A percentile compares a stretch with the other conserved stretches of the same genome.
Conservation (phyloP, 1,140 invertebrate species). For the Neuroterus valhalla region DNA sequence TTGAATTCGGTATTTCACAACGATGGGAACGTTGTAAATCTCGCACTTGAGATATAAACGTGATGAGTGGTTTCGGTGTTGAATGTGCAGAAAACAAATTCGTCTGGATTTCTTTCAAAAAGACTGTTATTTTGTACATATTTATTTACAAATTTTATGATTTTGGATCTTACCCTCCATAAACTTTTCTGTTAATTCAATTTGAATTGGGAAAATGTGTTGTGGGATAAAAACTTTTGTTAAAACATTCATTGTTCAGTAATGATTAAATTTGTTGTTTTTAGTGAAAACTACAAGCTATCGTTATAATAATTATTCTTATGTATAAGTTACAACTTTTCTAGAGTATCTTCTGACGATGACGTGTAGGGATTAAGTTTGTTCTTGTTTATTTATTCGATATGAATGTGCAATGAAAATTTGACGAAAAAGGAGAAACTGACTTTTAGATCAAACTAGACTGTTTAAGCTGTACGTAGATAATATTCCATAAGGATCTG, state of each 20-base stretch:
- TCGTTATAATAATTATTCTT: too few relatives aligned
- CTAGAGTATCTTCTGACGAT: background rate
- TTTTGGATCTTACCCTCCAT: too few relatives aligned
- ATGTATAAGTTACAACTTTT: too few relatives aligned
- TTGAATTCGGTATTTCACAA: background rate
- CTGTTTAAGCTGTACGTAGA: constrained; percentile 26
- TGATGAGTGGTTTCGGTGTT: constrained; percentile 3
- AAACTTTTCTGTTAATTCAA: too few relatives aligned
- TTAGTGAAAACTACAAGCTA: too few relatives aligned
- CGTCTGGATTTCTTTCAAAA: background rate
- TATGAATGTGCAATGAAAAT: constrained; percentile 7
- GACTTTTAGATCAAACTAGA: constrained; percentile 18
- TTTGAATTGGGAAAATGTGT: too few relatives aligned
- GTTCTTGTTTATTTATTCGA: background rate
- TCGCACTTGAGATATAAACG: background rate
- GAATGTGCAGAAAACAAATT: constrained; percentile 1
- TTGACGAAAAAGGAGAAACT: background rate
- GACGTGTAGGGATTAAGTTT: background rate
- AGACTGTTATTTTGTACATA: background rate
- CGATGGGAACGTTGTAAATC: constrained; percentile 10
- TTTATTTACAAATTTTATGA: too few relatives aligned
- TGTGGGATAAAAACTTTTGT: too few relatives aligned
- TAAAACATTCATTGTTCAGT: too few relatives aligned
- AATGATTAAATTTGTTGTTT: too few relatives aligned
- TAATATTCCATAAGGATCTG: constrained; percentile 12